phyloP scores from a whole-genome alignment of 2,113 vertebrate genomes.

The Dinomys branickii region DNA sequence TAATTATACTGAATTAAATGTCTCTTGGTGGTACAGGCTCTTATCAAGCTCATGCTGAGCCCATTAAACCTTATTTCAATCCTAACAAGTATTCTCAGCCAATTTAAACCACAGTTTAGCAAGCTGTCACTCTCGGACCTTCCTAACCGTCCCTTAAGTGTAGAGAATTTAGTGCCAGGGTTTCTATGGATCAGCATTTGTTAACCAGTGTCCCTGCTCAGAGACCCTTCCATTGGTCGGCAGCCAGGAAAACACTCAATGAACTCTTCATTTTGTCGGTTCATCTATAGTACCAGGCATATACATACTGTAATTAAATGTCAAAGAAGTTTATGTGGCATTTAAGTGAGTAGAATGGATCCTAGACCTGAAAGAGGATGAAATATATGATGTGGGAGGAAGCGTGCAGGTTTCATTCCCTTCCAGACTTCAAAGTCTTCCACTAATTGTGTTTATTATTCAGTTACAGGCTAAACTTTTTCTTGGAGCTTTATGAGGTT shows the following conservation, averaged over 20 bases:
- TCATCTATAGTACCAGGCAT: conserved; percentile 26
- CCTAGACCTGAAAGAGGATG: conserved; percentile 64
- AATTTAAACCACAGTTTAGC: not conserved
- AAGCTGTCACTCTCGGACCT: not conserved
- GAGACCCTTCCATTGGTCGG: conserved; percentile 22
- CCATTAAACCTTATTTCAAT: conserved; percentile 35
- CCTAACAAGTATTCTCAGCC: conserved; percentile 16
- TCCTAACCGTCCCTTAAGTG: not conserved
- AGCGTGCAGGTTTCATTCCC: conserved; percentile 31
- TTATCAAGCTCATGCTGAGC: conserved; percentile 35
- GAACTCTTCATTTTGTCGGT: conserved; percentile 47
- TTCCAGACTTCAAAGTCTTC: conserved; percentile 52
- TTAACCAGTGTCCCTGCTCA: not conserved
- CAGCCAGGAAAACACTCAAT: conserved; percentile 71
- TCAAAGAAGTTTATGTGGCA: conserved; percentile 73
- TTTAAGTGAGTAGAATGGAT: conserved; percentile 66
- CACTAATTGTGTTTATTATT: conserved; percentile 61
- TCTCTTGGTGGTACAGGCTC: conserved; percentile 51
- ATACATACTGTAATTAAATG: conserved; percentile 76
- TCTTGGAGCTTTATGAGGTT: conserved; percentile 72
- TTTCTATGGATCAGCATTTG: not conserved
- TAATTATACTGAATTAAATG: conserved; percentile 66
- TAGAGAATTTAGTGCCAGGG: not conserved
- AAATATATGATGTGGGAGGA: conserved; percentile 47
- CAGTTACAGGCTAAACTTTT: conserved; percentile 68